Evolutionary conservation across 2,797 vertebrate genomes (phyloP).

Genomic region (Acanthornis magna): DNA sequence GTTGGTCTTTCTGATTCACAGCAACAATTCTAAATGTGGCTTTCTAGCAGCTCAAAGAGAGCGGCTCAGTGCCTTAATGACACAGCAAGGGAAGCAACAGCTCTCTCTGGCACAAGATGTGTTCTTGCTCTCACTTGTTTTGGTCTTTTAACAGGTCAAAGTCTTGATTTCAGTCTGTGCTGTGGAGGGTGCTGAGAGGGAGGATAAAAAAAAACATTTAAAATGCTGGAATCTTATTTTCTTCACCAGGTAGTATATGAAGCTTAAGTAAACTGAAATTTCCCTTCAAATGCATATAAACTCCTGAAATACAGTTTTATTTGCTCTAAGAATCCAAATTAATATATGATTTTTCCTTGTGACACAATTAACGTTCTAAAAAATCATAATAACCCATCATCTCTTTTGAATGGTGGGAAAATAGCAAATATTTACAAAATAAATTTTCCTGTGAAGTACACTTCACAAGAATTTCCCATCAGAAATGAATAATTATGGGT

Average conservation of each 20-base stretch:
- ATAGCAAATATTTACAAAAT: slow-evolving; percentile 48
- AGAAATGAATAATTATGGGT: neutral
- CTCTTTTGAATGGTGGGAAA: neutral
- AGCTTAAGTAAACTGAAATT: neutral
- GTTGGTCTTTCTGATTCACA: neutral
- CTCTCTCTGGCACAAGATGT: neutral
- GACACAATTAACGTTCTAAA: neutral
- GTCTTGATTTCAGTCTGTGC: neutral
- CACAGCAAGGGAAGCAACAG: neutral
- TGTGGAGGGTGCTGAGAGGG: accelerated
- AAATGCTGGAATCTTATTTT: neutral
- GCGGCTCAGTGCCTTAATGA: neutral
- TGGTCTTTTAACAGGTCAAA: neutral
- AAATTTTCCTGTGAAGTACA: neutral
- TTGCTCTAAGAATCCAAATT: neutral
- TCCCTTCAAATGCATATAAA: neutral
- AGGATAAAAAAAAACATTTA: neutral
- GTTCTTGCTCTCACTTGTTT: neutral
- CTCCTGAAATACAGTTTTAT: neutral
- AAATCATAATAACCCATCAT: neutral
- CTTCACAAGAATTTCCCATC: slow-evolving; percentile 16
- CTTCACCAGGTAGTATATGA: neutral
- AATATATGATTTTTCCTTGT: neutral
- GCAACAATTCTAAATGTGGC: neutral
- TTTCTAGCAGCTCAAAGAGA: neutral